Evolutionary conservation across 2,797 vertebrate species (phyloP).

Genomic region (Liparis tanakae): DNA sequence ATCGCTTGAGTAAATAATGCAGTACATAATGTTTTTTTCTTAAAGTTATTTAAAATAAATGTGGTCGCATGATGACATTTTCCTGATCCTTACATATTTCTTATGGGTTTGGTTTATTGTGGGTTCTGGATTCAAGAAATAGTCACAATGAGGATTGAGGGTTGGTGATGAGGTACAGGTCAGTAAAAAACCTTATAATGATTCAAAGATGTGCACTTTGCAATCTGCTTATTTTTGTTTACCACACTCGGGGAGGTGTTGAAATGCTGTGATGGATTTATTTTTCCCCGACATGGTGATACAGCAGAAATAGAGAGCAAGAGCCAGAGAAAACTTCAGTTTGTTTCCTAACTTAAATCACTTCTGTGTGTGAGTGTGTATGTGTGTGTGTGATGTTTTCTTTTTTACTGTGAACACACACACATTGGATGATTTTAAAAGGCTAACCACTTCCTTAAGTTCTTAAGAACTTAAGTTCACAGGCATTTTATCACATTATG

Average conservation of each 20-base stretch:
- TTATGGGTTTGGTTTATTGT: not conserved
- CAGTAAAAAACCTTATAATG: conserved; percentile 8
- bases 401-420: not conserved
- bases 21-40: conserved; percentile 6
- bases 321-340: conserved; percentile 26
- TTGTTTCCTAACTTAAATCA: conserved; percentile 29
- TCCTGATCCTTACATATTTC: not conserved
- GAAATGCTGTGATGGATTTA: conserved; percentile 47
- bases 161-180: not conserved
- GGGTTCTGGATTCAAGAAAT: not conserved
- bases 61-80: not conserved
- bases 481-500: conserved; percentile 5
- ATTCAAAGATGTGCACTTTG: conserved; percentile 21
- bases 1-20: conserved; percentile 29
- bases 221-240: conserved; percentile 53
- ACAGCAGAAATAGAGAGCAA: conserved; percentile 29
- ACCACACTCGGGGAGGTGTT: conserved; percentile 39
- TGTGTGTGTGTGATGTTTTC: not conserved
- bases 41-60: conserved; percentile 19
- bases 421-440: not conserved
- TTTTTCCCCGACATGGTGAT: conserved; percentile 49
- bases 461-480: not conserved
- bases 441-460: not conserved
- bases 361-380: conserved; percentile 13
- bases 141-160: not conserved